Evolutionary conservation across 2,888 invertebrate species (phyloP).

Genomic region (Drosophila putrida): DNA sequence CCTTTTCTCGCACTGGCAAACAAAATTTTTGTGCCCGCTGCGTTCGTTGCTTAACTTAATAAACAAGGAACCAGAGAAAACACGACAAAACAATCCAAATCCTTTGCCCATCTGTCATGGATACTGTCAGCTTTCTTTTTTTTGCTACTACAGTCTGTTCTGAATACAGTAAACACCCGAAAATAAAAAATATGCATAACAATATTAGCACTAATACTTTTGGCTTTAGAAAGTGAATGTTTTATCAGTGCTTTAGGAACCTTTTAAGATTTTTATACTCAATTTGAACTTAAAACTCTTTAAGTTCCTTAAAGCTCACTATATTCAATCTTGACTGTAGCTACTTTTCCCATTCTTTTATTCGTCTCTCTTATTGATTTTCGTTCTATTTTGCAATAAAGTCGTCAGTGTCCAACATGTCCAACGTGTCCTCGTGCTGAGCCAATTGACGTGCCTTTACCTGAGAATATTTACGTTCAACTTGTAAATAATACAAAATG

Average conservation of each 20-base stretch:
- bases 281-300: too few species aligned
- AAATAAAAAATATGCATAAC: too few species aligned
- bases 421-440: slow-evolving; percentile 3
- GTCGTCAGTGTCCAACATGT: slow-evolving; percentile 38
- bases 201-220: too few species aligned
- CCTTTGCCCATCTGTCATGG: slow-evolving; percentile 70
- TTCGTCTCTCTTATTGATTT: slow-evolving; percentile 18
- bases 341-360: slow-evolving; percentile 8
- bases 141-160: background rate
- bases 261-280: too few species aligned
- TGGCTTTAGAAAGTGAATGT: too few species aligned
- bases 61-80: slow-evolving; percentile 55
- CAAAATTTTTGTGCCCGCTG: slow-evolving; percentile 54
- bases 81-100: slow-evolving; percentile 16
- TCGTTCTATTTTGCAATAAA: slow-evolving; percentile 57
- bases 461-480: slow-evolving; percentile 70
- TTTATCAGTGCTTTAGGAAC: too few species aligned
- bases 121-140: slow-evolving; percentile 64
- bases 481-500: slow-evolving; percentile 76
- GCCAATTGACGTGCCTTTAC: slow-evolving; percentile 39
- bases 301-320: too few species aligned
- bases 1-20: slow-evolving; percentile 55
- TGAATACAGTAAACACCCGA: too few species aligned
- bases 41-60: slow-evolving; percentile 65
- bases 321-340: background rate